A percentile compares a stretch with the other conserved stretches of the same genome.
Conservation (phyloP, 2,113 vertebrate genomes). For the Rynchops niger region DNA sequence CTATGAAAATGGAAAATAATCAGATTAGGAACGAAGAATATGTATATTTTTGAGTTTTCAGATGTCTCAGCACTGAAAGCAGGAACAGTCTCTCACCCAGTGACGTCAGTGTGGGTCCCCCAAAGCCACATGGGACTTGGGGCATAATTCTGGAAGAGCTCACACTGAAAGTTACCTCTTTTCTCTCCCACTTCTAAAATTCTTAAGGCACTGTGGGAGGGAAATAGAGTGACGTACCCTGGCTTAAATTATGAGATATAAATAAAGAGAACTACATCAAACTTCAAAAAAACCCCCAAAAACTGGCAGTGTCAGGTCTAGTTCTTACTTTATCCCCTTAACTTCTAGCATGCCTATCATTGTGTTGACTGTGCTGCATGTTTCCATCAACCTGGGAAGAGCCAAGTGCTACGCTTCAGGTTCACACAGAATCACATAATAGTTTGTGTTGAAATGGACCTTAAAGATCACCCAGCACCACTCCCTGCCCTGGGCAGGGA, state of each 20-base stretch:
- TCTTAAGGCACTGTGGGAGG: neutral
- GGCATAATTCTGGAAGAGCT: neutral
- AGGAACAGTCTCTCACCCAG: neutral
- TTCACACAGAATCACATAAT: no score
- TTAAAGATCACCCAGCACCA: no score
- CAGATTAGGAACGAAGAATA: neutral
- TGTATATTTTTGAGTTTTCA: neutral
- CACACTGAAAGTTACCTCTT: neutral
- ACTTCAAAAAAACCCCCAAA: neutral
- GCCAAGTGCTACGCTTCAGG: neutral
- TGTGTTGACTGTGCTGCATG: fast-evolving
- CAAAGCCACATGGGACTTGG: fast-evolving
- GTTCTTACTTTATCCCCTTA: neutral
- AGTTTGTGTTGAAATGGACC: no score
- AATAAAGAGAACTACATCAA: neutral
- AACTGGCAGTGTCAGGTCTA: neutral
- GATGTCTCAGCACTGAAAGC: neutral
- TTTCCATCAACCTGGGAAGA: neutral
- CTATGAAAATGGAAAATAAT: neutral
- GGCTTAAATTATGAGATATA: neutral
- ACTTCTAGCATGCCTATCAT: neutral
- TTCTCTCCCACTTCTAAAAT: neutral
- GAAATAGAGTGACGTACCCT: neutral
- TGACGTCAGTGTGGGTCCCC: no score
- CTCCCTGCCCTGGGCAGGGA: no score